Evolutionary conservation across 2,888 invertebrate genomes (phyloP).

Genomic region (Junonia oenone): DNA sequence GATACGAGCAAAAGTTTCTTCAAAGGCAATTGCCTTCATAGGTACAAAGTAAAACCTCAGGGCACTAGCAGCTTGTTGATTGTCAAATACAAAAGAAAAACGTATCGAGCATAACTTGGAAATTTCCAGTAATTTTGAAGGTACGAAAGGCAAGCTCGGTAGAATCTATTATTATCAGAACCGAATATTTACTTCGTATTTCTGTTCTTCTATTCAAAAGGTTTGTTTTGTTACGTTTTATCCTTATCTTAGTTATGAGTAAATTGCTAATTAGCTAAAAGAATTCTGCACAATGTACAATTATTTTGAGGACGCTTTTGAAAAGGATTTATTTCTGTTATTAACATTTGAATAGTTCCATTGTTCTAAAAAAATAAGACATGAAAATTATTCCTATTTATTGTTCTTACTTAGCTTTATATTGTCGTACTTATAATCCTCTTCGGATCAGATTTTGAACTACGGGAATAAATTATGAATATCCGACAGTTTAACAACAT

Average conservation of each 20-base stretch:
- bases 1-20: slow-evolving; percentile 11
- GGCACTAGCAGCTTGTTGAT: slow-evolving; percentile 22
- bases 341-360: not conserved
- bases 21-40: slow-evolving; percentile 18
- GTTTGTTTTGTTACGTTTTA: slow-evolving; percentile 16
- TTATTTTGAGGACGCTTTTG: too few species aligned
- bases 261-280: slow-evolving; percentile 25
- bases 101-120: slow-evolving; percentile 19
- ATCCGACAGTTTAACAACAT: too few species aligned
- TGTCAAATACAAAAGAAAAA: slow-evolving; percentile 26
- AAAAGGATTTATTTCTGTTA: not conserved
- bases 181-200: slow-evolving; percentile 14
- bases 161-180: slow-evolving; percentile 27
- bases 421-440: too few species aligned
- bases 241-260: slow-evolving; percentile 9
- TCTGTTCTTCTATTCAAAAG: slow-evolving; percentile 2
- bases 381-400: too few species aligned
- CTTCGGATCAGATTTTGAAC: too few species aligned
- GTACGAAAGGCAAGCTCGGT: slow-evolving; percentile 15
- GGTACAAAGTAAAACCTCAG: slow-evolving; percentile 15
- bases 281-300: slow-evolving; percentile 54
- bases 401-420: too few species aligned
- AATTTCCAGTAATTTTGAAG: slow-evolving; percentile 23
- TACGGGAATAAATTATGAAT: too few species aligned
- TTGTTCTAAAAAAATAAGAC: too few species aligned